Conservation (phyloP, 1,140 invertebrate genomes). For the Laodelphax striatellus region DNA sequence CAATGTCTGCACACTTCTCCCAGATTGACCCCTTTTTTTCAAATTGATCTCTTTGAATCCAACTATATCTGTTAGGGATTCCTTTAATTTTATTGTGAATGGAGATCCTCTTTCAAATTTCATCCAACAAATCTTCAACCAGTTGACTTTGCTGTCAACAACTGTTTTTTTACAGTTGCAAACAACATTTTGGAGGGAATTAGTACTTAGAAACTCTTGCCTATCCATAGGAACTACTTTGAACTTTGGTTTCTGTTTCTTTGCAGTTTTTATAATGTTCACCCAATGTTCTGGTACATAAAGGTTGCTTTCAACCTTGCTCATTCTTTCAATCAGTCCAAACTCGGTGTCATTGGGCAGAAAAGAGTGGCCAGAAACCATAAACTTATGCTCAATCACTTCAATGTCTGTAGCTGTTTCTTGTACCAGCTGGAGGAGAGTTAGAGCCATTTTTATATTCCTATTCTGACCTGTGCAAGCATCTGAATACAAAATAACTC, state of each 20-base stretch:
- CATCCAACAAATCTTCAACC: background rate
- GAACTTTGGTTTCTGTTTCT: background rate
- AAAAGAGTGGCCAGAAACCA: slow-evolving; percentile 19
- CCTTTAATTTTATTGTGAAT: background rate
- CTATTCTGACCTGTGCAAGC: slow-evolving; percentile 18
- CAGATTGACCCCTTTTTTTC: background rate
- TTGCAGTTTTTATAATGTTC: background rate
- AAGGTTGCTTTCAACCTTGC: slow-evolving; percentile 1
- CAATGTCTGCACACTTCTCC: background rate
- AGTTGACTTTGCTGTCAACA: background rate
- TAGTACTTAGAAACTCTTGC: background rate
- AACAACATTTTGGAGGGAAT: background rate
- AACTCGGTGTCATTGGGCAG: slow-evolving; percentile 14
- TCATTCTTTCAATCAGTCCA: slow-evolving; percentile 12
- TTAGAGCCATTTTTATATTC: slow-evolving; percentile 15
- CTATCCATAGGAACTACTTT: background rate
- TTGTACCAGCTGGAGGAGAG: background rate
- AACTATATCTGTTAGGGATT: background rate
- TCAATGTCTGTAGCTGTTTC: slow-evolving; percentile 15
- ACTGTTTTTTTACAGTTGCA: background rate
- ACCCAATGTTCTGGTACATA: background rate
- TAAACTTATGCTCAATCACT: slow-evolving; percentile 20
- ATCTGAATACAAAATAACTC: slow-evolving; percentile 16
- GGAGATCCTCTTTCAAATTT: background rate
- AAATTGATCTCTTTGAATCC: background rate